These are phyloP conservation scores for Antheraea pernyi DNA, from an alignment of 1,140 invertebrate species.

Conservation along the genomic window DNA sequence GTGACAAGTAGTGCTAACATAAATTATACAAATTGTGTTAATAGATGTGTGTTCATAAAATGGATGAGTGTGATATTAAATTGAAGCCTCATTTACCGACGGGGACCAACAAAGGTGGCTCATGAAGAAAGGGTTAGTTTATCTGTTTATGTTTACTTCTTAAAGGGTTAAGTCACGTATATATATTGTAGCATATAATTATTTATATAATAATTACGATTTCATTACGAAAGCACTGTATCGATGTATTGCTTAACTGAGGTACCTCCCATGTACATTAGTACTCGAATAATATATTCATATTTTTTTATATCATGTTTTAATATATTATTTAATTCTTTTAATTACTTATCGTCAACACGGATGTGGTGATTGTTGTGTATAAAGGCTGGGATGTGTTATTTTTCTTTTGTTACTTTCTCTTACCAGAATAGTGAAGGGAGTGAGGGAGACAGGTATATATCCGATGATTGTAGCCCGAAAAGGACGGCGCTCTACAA, in stretches of 20 bases:
- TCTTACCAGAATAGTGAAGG: slow-evolving; percentile 73
- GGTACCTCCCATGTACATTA: slow-evolving; percentile 13
- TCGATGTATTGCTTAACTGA: slow-evolving; percentile 9
- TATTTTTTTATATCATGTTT: slow-evolving; percentile 11
- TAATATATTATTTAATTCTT: slow-evolving; percentile 4
- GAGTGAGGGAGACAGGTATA: slow-evolving; percentile 55
- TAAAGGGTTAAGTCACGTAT: slow-evolving; percentile 28
- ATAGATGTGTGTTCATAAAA: slow-evolving; percentile 71
- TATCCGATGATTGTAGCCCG: slow-evolving; percentile 25
- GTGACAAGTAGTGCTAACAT: slow-evolving; percentile 74
- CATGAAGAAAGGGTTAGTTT: slow-evolving; percentile 78
- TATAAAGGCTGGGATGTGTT: slow-evolving; percentile 61
- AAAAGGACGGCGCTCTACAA: slow-evolving; percentile 59
- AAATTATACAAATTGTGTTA: slow-evolving; percentile 67
- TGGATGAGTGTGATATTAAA: slow-evolving; percentile 71
- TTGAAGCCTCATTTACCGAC: slow-evolving; percentile 67
- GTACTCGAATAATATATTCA: slow-evolving; percentile 13
- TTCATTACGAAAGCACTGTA: slow-evolving; percentile 26
- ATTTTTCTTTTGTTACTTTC: slow-evolving; percentile 76
- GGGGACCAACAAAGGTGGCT: slow-evolving; percentile 70
- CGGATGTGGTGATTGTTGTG: slow-evolving; percentile 42
- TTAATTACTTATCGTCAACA: slow-evolving; percentile 32
- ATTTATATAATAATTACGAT: slow-evolving; percentile 34
- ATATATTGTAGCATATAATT: slow-evolving; percentile 26
- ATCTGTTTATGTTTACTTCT: slow-evolving; percentile 71